Evolutionary conservation across 2,113 vertebrate genomes (phyloP).

Genomic region (Zosterops pallidus): DNA sequence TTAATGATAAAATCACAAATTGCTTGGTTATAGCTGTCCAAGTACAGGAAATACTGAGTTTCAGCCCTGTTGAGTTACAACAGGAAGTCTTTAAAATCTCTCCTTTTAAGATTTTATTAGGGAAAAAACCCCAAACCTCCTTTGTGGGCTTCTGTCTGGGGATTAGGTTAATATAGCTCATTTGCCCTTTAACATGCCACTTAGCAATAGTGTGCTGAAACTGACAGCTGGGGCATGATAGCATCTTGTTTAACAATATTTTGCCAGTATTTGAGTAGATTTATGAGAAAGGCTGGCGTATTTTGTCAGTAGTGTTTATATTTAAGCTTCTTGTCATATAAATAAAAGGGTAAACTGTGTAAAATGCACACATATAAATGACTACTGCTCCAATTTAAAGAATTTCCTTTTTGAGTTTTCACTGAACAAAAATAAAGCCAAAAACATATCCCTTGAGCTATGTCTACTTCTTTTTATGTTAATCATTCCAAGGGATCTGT

Average conservation of each 20-base stretch:
- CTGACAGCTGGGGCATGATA: background rate
- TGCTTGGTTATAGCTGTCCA: background rate
- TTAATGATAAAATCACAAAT: background rate
- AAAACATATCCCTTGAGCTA: background rate
- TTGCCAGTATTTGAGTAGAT: background rate
- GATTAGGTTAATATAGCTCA: background rate
- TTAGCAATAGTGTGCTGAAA: background rate
- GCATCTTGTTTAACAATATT: background rate
- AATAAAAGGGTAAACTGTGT: background rate
- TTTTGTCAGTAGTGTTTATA: background rate
- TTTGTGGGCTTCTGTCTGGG: background rate
- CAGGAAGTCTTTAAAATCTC: background rate
- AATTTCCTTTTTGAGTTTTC: background rate
- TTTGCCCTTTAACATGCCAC: background rate
- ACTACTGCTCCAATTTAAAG: background rate
- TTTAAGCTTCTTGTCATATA: background rate
- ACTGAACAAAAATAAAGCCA: background rate
- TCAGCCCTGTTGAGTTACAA: background rate
- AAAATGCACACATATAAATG: background rate
- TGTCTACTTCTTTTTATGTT: background rate
- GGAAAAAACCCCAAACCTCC: background rate
- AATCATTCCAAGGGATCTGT: background rate
- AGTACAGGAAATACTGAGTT: background rate
- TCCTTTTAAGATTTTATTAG: background rate
- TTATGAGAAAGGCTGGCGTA: background rate